phyloP scores from a whole-genome alignment of 1,140 invertebrate genomes.

The Heliconius hewitsoni region DNA sequence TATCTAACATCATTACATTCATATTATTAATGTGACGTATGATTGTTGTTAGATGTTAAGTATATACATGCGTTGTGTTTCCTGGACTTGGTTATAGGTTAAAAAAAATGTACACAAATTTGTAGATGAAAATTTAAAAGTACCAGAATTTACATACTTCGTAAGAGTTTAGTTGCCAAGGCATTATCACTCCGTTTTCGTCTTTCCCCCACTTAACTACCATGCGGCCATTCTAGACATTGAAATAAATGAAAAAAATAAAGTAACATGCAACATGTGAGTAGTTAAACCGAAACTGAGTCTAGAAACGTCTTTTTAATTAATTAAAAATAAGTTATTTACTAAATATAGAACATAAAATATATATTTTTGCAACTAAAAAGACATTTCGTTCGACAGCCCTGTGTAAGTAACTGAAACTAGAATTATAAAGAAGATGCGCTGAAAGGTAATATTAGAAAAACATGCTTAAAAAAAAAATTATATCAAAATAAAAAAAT shows the following conservation, averaged over 20 bases:
- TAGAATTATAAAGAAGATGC: not conserved
- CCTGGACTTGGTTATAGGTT: not conserved
- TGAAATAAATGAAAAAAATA: slow-evolving; percentile 72
- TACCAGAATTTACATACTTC: slow-evolving; percentile 70
- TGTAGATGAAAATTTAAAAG: slow-evolving; percentile 33
- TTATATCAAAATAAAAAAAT: not conserved
- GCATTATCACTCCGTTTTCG: slow-evolving; percentile 76
- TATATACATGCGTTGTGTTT: not conserved
- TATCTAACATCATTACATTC: not conserved
- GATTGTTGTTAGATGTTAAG: slow-evolving; percentile 12
- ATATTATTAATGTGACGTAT: not conserved
- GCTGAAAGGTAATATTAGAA: not conserved
- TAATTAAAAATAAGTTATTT: not conserved
- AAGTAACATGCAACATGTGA: slow-evolving; percentile 64
- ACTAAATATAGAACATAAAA: not conserved
- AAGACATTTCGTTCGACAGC: not conserved
- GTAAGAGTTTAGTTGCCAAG: slow-evolving; percentile 75
- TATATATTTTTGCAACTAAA: not conserved
- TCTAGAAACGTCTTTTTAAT: slow-evolving; percentile 25
- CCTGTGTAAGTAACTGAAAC: not conserved
- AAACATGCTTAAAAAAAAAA: not conserved
- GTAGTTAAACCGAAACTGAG: slow-evolving; percentile 24
- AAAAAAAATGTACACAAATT: not conserved
- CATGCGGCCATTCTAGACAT: slow-evolving; percentile 78
- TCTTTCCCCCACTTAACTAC: slow-evolving; percentile 79